Evolutionary conservation across 2,797 vertebrate species (phyloP).

Genomic region (Acropternis orthonyx): DNA sequence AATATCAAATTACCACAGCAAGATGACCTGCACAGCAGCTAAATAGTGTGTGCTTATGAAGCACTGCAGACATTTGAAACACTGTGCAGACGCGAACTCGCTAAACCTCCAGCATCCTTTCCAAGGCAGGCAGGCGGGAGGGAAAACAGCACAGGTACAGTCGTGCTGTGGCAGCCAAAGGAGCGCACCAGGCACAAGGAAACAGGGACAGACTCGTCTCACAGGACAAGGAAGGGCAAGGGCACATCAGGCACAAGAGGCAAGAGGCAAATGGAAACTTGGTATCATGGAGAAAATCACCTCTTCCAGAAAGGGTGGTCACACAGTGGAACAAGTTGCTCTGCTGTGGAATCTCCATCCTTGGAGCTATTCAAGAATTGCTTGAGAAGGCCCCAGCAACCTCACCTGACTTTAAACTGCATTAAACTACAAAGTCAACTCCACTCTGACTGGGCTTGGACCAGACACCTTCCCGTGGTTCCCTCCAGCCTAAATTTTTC

Average conservation of each 20-base stretch:
- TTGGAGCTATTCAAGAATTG: neutral
- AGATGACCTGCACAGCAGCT: neutral
- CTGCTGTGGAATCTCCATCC: neutral
- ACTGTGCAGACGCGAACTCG: neutral
- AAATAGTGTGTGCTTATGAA: neutral
- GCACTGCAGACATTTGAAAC: neutral
- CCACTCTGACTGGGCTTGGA: neutral
- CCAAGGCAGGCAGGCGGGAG: neutral
- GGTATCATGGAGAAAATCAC: fast-evolving
- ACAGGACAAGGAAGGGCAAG: neutral
- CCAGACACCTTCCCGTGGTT: neutral
- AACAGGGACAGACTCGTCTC: neutral
- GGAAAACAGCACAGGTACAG: neutral
- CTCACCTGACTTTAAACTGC: neutral
- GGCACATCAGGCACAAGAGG: fast-evolving
- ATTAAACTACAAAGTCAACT: neutral
- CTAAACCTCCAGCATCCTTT: neutral
- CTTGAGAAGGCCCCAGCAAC: neutral
- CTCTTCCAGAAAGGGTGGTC: neutral
- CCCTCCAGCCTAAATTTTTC: neutral
- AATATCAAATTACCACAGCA: neutral
- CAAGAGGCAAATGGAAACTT: neutral
- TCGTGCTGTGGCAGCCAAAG: fast-evolving
- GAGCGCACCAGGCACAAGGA: fast-evolving
- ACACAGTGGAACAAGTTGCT: neutral